Evolutionary conservation across 2,797 vertebrate genomes (phyloP), one percentile per base, ranked within the genome.

Genomic region (Serranus cabrilla): DNA sequence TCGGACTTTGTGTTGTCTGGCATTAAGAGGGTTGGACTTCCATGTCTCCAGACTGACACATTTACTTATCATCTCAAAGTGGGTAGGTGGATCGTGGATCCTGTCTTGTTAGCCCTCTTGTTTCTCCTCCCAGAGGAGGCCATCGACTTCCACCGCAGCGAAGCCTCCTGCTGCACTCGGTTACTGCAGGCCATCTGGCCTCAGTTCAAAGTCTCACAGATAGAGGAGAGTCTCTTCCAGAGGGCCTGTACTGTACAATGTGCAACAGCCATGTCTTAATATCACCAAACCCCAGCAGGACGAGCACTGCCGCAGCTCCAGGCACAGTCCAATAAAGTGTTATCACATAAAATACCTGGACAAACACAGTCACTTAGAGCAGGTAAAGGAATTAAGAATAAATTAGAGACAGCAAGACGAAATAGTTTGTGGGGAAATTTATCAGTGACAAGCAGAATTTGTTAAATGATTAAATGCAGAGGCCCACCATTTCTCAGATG

Each of bases 181-280:
- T 85, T 78, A 80, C 90, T 89, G 81, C 64, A 74, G 84, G 90
- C 82, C 76, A 85, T 87, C 83, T 90, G 85, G 87, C 85, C 58
- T 59, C 45, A 31, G 82, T 86, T 92, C 83, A 86, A 91, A 88
- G 76, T 51, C 75, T 72, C 62, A 73, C 55, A 76, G 76, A 81
- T 5, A 85, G 64, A 63, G 46, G 45, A 74, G 59, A 73, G 76
- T 67, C 68, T 87, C 76, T 71, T 84, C 79, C 80, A 89, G 55
- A 83, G 71, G 70, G 77, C 54, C 74, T 49, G 67, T 65, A 58
- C 60, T 43, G 58, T 71, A 81, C 58, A 74, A 72, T 65, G 71
- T 64, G 55, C 63, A 83, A 77, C 76, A 77, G 75, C 63, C 59
- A 58, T 61, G 46, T 70, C 63, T 83, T 83, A 71, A 85, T 84